Evolutionary conservation across 1,140 invertebrate genomes (phyloP), one percentile per base, ranked within the genome.

Genomic region (Subanguina moxae): DNA sequence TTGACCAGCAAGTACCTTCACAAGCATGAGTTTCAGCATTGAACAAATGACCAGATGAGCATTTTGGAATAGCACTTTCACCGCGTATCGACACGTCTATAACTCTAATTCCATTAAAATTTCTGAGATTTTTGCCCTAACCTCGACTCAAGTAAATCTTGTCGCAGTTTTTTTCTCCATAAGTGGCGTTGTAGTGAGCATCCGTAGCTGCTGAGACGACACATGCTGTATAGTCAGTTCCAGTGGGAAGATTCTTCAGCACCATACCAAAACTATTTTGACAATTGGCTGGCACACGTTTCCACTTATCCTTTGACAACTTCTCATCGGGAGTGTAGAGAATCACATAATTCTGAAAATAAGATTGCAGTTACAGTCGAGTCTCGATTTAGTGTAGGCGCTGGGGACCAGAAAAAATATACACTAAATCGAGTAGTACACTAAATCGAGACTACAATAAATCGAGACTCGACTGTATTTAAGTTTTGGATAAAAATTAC

Each of bases 271-370:
- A 77, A 43, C 73, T 78, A 45, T 78, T 78, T 27, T 74, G 69
- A 56, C 77, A 78, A 1, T 63, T 68, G 7, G 72, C 77, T 25
- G 58, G 46, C 38, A 70, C 64, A 27, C 62, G 71, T 27, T 68
- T 52, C 77, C 72, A 81, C 43, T 75, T 74, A 30, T 74, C 61
- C 19, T 67, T 62, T 17, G 77, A 30, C 42, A 80, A 62, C 0
- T 70, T 61, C 13, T 64, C 62, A 48, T 78, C 77, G 17, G 78
- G 72, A 13, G 77, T 71, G 65, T 78, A 80, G n/a, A 78, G 56
- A 23, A 79, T 70, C 3, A 73, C 70, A 64, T 80, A 80, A 58
- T 79, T 73, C 73, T 52, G 15, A 21, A 52, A 7, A 38, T 38
- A 5, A 5, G 11, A 38, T 38, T 38, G 3, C 32, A 3, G 32